Percentiles rank a stretch among this genome's conserved stretches.
phyloP scores from a whole-genome alignment of 2,113 vertebrate genomes.

The Bostrychus sinensis region DNA sequence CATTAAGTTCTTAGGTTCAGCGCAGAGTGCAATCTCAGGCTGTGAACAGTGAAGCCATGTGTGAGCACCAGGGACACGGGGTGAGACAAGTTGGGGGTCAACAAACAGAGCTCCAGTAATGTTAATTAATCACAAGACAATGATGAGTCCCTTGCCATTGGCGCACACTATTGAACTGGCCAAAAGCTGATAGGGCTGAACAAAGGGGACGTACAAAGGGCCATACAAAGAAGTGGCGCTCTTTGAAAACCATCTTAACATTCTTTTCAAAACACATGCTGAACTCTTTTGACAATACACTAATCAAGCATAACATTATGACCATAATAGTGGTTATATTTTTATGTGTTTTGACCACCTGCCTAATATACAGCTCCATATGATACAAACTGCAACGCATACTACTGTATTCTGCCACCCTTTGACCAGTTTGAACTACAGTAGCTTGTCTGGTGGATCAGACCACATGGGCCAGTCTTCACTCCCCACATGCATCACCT shows the following conservation, averaged over 20 bases:
- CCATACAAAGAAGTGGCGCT: constrained; percentile 24
- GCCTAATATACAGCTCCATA: too few relatives aligned
- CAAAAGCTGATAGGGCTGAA: constrained; percentile 43
- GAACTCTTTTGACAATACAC: constrained; percentile 5
- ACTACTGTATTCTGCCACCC: too few relatives aligned
- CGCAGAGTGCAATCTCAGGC: constrained; percentile 38
- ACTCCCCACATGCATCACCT: too few relatives aligned
- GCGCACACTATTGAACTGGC: constrained; percentile 32
- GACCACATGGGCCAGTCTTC: too few relatives aligned
- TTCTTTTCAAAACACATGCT: constrained; percentile 44
- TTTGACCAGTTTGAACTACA: too few relatives aligned
- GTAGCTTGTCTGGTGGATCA: too few relatives aligned
- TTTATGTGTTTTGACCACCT: too few relatives aligned
- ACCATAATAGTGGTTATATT: not conserved
- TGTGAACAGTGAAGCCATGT: constrained; percentile 44
- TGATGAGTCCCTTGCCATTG: constrained; percentile 51
- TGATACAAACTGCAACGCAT: too few relatives aligned
- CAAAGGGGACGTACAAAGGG: constrained; percentile 25
- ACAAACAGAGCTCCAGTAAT: constrained; percentile 58
- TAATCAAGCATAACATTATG: not conserved
- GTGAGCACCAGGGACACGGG: constrained; percentile 30
- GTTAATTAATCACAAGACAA: constrained; percentile 73
- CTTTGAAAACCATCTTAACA: constrained; percentile 43
- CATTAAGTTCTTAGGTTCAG: constrained; percentile 72
- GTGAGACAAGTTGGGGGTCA: constrained; percentile 42